These are phyloP conservation scores for Oceanites oceanicus DNA, from an alignment of 2,113 vertebrate genomes.

Conservation along the genomic window DNA sequence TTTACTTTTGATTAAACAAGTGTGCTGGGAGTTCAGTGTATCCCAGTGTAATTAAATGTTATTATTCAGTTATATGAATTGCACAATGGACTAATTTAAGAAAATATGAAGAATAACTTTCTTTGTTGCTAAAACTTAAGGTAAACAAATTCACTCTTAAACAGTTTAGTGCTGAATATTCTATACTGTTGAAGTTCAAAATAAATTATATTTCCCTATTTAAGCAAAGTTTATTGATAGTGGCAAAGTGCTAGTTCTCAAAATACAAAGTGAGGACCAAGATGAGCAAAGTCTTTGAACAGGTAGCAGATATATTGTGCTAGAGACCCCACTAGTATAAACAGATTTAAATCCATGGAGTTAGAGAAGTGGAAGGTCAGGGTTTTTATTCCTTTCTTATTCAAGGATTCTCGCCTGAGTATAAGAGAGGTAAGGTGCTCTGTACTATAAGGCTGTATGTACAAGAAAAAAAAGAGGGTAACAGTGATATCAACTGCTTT, in stretches of 20 bases:
- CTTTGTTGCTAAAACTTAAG: neutral
- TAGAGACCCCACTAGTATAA: neutral
- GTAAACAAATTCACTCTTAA: neutral
- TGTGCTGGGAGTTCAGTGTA: neutral
- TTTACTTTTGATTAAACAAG: conserved; percentile 44
- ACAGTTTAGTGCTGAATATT: neutral
- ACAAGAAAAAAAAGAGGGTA: neutral
- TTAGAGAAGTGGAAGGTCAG: neutral
- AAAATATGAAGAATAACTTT: neutral
- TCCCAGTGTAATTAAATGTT: neutral
- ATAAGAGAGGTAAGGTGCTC: neutral
- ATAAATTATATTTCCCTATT: neutral
- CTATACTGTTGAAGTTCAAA: neutral
- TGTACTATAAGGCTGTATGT: neutral
- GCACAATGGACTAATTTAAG: neutral
- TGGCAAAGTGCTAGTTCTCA: neutral
- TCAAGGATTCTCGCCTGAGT: neutral
- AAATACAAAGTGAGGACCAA: neutral
- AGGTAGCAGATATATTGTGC: neutral
- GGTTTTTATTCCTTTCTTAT: neutral
- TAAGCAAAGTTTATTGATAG: neutral
- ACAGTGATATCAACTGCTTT: neutral
- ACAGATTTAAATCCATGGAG: neutral
- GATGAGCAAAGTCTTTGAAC: neutral
- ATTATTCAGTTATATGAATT: neutral